phyloP scores from a whole-genome alignment of 1,140 invertebrate genomes.

The Sarcophaga peregrina region DNA sequence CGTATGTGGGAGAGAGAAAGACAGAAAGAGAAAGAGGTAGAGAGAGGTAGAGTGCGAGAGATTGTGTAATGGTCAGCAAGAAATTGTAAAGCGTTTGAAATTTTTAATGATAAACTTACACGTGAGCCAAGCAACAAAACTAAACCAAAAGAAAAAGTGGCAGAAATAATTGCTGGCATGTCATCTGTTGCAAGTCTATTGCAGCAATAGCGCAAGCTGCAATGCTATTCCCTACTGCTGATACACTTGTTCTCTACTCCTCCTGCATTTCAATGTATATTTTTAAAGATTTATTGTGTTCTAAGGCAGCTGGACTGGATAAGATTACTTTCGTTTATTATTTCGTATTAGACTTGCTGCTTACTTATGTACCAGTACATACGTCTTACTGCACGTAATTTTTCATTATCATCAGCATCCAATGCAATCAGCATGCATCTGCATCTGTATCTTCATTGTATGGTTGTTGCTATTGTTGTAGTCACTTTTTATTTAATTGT shows the following conservation, averaged over 20 bases:
- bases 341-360: neutral
- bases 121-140: neutral
- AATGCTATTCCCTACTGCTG: neutral
- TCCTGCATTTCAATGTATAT: neutral
- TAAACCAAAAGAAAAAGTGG: neutral
- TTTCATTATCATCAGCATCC: too few species aligned
- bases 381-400: too few species aligned
- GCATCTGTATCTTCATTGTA: too few species aligned
- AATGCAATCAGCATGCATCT: too few species aligned
- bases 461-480: neutral
- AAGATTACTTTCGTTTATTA: conserved; percentile 23
- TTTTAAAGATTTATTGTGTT: conserved; percentile 25
- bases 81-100: conserved; percentile 33
- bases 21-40: too few species aligned
- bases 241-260: conserved; percentile 32
- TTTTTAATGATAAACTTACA: conserved; percentile 39
- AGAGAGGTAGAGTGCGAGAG: too few species aligned
- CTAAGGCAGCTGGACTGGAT: conserved; percentile 36
- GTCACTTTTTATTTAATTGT: conserved; percentile 38
- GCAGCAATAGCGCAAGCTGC: neutral
- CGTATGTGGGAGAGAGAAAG: too few species aligned
- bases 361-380: too few species aligned
- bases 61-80: neutral
- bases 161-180: conserved; percentile 38
- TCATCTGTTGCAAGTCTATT: conserved; percentile 8